Evolutionary conservation across 2,888 invertebrate genomes (phyloP), one percentile per base, ranked within the genome.

Genomic region (Conistra vaccinii): DNA sequence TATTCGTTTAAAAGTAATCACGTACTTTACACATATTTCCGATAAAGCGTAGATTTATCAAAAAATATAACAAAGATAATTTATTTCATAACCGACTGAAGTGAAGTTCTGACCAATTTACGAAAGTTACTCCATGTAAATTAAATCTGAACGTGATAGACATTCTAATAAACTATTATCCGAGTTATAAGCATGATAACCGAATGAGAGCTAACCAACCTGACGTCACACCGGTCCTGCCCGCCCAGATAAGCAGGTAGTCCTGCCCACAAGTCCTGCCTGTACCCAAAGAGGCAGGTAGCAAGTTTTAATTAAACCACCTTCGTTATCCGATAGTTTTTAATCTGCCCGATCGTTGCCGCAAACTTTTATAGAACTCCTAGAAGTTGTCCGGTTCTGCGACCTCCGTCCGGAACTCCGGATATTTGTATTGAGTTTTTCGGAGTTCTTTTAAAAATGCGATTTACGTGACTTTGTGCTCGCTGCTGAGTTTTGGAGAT

Each of bases 261-360:
- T 58, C 29, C 26, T 23, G 23, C 57, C 69, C 61, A 32, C 35
- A 20, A 17, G 29, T 29, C 65, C 32, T 23, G 23, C 57, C 69
- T 58, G 69, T 84, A 84, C 83, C 80, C 71, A 75, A 72, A 77
- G 77, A 80, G 76, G 73, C 70, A 71, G 71, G 75, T 73, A 65
- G 73, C 60, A 86, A 90, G 88, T 90, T 91, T 91, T 92, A 92
- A 92, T 92, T 90, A 92, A 91, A 86, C 85, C 87, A 71, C 83
- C 86, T 88, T 90, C 89, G 90, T 89, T 90, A 88, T 77, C 87
- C 89, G 88, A 89, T 92, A 91, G 91, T 92, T 93, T 93, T 92
- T 91, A 91, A 92, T 90, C 91, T 86, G 78, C 74, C 71, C 68
- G 78, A 86, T 85, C 84, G 83, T 81, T 83, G 73, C 80, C 71